These are phyloP conservation scores for Odontomachus brunneus DNA, from an alignment of 1,140 invertebrate species.

Conservation along the genomic window DNA sequence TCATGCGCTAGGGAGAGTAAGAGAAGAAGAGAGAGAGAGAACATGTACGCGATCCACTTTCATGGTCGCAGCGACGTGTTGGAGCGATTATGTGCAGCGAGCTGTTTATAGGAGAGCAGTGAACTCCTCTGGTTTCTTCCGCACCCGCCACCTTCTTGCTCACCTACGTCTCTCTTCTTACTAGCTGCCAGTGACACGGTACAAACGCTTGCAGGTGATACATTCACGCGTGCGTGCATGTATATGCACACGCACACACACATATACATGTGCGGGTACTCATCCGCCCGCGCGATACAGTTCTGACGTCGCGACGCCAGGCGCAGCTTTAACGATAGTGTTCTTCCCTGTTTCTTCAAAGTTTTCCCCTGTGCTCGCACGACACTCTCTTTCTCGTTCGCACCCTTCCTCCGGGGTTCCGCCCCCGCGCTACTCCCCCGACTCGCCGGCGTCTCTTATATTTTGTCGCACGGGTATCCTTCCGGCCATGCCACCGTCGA, in stretches of 20 bases:
- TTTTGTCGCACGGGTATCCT: background rate
- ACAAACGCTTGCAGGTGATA: background rate
- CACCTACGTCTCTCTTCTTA: slow-evolving; percentile 63
- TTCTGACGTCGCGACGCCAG: slow-evolving; percentile 42
- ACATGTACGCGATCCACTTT: slow-evolving; percentile 31
- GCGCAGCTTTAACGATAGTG: slow-evolving; percentile 60
- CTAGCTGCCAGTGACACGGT: slow-evolving; percentile 50
- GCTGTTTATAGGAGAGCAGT: slow-evolving; percentile 72
- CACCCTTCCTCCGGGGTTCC: background rate
- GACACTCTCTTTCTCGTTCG: slow-evolving; percentile 1
- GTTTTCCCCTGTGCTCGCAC: slow-evolving; percentile 37
- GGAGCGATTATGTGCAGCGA: slow-evolving; percentile 72
- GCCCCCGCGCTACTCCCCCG: no score
- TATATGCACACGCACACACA: background rate
- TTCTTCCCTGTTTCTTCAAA: slow-evolving; percentile 60
- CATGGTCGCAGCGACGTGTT: slow-evolving; percentile 5
- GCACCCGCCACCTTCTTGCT: slow-evolving; percentile 15
- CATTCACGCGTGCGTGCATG: background rate
- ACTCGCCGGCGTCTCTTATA: slow-evolving; percentile 1
- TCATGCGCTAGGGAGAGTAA: background rate
- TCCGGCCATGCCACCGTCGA: background rate
- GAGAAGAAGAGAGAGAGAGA: no score
- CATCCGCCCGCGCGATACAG: slow-evolving; percentile 35
- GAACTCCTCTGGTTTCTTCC: slow-evolving; percentile 58
- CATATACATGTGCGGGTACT: no score